Evolutionary conservation across 1,140 invertebrate species (phyloP).

Genomic region (Heliconius hewitsoni): DNA sequence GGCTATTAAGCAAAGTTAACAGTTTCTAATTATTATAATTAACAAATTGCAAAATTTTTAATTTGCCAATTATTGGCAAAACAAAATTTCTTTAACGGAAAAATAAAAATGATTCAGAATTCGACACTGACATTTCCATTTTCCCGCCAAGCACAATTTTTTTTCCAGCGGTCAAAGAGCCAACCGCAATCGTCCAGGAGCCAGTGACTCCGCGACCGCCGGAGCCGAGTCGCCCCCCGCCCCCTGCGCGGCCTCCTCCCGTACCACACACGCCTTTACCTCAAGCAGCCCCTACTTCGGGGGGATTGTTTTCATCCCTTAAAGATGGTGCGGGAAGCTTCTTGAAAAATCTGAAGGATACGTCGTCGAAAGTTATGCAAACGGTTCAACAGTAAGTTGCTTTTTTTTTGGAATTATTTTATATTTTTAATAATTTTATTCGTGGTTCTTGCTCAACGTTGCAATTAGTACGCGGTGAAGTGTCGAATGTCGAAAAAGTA

Average conservation of each 20-base stretch:
- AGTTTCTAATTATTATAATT: neutral
- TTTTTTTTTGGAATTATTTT: neutral
- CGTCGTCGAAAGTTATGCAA: conserved; percentile 97
- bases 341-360: conserved; percentile 97
- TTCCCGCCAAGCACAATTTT: conserved; percentile 27
- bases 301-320: conserved; percentile 90
- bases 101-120: neutral
- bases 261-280: conserved; percentile 68
- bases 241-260: conserved; percentile 57
- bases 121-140: conserved; percentile 7
- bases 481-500: neutral
- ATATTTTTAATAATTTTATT: neutral
- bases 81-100: conserved; percentile 2
- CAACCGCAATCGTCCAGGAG: conserved; percentile 51
- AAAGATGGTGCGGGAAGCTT: conserved; percentile 92
- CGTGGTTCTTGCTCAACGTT: neutral
- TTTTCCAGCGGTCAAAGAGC: conserved; percentile 56
- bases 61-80: neutral
- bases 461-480: neutral
- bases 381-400: conserved; percentile 94
- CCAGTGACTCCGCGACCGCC: conserved; percentile 54
- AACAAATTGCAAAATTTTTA: neutral
- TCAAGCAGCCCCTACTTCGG: conserved; percentile 62
- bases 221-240: conserved; percentile 61
- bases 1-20: neutral